A percentile compares a stretch with the other conserved stretches of the same genome.
phyloP scores from a whole-genome alignment of 1,140 invertebrate species.

The silkworm (Bombyx mori) region DNA sequence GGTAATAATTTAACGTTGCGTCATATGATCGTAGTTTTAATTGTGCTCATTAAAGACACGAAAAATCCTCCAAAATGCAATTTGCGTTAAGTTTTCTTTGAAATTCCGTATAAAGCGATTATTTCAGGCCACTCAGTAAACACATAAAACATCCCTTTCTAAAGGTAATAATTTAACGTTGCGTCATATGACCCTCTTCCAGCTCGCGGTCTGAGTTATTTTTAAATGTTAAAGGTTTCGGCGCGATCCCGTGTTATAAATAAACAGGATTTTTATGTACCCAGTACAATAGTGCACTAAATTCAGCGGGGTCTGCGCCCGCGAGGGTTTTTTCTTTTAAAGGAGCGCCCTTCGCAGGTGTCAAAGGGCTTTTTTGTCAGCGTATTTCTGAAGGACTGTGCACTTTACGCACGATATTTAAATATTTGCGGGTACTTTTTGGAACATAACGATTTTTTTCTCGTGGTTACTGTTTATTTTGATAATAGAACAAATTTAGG shows the following conservation, averaged over 20 bases:
- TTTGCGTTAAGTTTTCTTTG: too few relatives aligned
- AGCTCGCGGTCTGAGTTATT: conserved; percentile 28
- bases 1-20: too few relatives aligned
- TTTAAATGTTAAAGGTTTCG: conserved; percentile 42
- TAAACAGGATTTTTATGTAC: conserved; percentile 20
- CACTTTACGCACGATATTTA: not conserved
- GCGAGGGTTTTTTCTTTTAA: conserved; percentile 5
- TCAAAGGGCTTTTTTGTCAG: not conserved
- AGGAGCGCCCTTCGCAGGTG: conserved; percentile 5
- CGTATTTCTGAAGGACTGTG: not conserved
- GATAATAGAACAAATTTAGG: not conserved
- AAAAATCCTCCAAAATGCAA: too few relatives aligned
- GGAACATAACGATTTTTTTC: not conserved
- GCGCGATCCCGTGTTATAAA: conserved; percentile 30
- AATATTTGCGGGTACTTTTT: too few relatives aligned
- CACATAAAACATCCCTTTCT: too few relatives aligned
- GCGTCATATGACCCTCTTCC: too few relatives aligned
- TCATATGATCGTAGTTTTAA: too few relatives aligned
- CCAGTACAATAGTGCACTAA: conserved; percentile 23
- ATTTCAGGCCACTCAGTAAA: too few relatives aligned
- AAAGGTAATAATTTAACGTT: too few relatives aligned
- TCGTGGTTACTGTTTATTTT: not conserved
- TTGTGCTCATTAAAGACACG: too few relatives aligned
- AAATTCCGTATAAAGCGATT: too few relatives aligned
- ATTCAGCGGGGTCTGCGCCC: conserved; percentile 14